Conservation (phyloP, 2,888 invertebrate genomes). For the Andrena trimmerana region DNA sequence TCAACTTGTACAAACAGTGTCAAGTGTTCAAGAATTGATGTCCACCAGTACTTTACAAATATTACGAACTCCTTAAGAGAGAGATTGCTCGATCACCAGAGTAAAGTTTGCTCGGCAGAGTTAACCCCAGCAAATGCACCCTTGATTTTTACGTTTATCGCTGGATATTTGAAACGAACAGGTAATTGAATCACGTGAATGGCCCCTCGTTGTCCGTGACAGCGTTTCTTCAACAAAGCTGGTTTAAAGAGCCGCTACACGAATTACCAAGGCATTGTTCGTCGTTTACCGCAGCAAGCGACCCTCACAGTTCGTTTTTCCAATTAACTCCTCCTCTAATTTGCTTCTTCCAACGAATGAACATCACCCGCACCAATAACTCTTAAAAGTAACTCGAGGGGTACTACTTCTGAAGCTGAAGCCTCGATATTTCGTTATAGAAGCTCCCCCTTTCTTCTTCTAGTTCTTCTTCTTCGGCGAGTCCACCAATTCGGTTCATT, state of each 20-base stretch:
- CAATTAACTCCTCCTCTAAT: constrained; percentile 24
- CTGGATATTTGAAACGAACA: constrained; percentile 19
- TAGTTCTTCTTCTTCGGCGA: not conserved
- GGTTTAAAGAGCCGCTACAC: constrained; percentile 24
- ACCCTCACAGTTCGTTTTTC: constrained; percentile 15
- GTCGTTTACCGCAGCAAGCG: constrained; percentile 8
- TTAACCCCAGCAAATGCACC: constrained; percentile 14
- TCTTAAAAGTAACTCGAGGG: constrained; percentile 13
- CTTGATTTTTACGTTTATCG: constrained; percentile 27
- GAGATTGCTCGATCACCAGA: constrained; percentile 2
- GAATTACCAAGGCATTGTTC: constrained; percentile 37
- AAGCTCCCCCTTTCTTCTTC: not conserved
- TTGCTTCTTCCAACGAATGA: constrained; percentile 12
- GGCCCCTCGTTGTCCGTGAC: not conserved
- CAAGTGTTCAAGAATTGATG: not conserved
- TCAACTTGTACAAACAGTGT: constrained; percentile 1
- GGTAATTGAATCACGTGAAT: constrained; percentile 4
- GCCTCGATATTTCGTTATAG: not conserved
- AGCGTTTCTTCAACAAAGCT: constrained; percentile 29
- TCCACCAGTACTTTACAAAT: not conserved
- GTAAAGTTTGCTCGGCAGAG: constrained; percentile 3
- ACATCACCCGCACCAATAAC: constrained; percentile 8
- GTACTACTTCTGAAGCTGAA: constrained; percentile 1
- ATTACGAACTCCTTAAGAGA: not conserved
- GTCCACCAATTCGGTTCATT: not conserved